These are phyloP conservation scores for Falco berigora DNA, from an alignment of 2,797 vertebrate species.

Conservation along the genomic window DNA sequence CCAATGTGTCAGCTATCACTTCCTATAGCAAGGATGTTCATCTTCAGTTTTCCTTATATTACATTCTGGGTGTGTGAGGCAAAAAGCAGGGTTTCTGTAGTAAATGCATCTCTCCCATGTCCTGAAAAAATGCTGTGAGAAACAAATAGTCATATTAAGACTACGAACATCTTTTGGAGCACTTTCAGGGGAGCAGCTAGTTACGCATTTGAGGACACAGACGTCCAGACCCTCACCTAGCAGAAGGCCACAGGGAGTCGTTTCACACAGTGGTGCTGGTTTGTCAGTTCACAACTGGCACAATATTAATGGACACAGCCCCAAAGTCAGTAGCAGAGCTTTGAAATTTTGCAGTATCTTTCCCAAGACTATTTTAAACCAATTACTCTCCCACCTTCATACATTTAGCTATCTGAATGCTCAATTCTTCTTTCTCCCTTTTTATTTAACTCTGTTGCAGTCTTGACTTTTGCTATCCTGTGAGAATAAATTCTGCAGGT, in stretches of 20 bases:
- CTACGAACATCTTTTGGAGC: neutral
- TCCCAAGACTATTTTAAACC: neutral
- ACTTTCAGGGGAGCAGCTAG: neutral
- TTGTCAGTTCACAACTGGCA: neutral
- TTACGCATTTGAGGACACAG: neutral
- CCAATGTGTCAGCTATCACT: neutral
- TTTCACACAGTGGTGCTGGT: neutral
- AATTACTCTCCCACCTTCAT: neutral
- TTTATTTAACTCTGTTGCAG: neutral
- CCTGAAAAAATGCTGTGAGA: neutral
- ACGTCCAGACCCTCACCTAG: neutral
- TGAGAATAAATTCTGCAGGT: neutral
- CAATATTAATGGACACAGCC: neutral
- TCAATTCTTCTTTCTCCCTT: neutral
- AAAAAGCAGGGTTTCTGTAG: neutral
- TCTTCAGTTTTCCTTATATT: neutral
- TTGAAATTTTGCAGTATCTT: neutral
- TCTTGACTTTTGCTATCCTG: neutral
- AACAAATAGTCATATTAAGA: neutral
- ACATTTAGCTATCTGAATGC: neutral
- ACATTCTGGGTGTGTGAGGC: neutral
- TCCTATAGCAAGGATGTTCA: neutral
- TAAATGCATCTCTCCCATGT: neutral
- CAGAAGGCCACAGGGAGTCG: neutral
- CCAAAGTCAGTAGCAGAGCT: neutral